Evolutionary conservation across 1,140 invertebrate genomes (phyloP), one percentile per base, ranked within the genome.

Genomic region (Drosophila cardini): DNA sequence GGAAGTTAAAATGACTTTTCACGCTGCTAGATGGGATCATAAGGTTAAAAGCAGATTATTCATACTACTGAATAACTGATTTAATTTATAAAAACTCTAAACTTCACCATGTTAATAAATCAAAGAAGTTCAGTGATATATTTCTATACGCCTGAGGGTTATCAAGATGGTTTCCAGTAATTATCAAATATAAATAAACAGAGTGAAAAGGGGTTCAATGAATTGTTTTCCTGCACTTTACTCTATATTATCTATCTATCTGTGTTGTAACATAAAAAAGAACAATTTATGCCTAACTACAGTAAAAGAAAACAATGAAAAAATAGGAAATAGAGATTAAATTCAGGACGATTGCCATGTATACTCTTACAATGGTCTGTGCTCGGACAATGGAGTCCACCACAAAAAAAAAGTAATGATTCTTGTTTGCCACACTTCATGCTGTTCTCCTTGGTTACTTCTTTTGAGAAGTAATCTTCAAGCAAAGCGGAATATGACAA

Each of bases 401-500:
- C 34, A 56, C 15, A 21, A 38, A 4, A 40, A 60, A 45, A 32
- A 60, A 45, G 16, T 9, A 8, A 4, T 43, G 10, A 10, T 8
- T 30, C 32, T 18, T 15, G 43, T 6, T 46, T 46, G 30, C 18
- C 18, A 9, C 13, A 21, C 30, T 45, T 30, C 21, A n/a, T 57
- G 15, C 16, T 34, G 42, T 9, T 64, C 11, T 38, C 61, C 36
- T 40, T 64, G 48, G 36, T 53, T 30, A 52, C 48, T 53, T 42
- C 13, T 45, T 45, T 43, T 52, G 34, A 52, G 60, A 62, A 52
- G 16, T 52, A 42, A 63, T 63, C 48, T 38, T 38, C 36, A 9
- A 32, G 18, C 9, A 52, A 63, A 63, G 45, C 26, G 18, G 4
- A 63, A 11, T 53, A 11, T 18, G 6, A 36, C 4, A 53, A 38